A percentile compares a stretch with the other conserved stretches of the same genome.
Conservation (phyloP, 1,140 invertebrate genomes). For the Oncopodura yosiiana region DNA sequence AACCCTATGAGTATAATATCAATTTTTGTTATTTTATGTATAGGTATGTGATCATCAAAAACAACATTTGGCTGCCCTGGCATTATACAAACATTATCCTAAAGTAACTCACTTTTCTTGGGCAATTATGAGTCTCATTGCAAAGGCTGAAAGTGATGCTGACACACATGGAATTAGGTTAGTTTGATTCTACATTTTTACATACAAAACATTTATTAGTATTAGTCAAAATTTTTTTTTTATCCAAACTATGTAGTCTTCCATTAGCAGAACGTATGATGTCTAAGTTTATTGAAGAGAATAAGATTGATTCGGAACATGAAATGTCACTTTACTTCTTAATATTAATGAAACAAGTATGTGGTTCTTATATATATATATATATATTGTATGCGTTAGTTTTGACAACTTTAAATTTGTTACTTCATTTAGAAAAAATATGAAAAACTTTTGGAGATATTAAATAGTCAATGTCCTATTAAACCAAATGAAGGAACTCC, state of each 20-base stretch:
- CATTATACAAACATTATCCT: constrained; percentile 76
- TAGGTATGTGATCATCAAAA: constrained; percentile 62
- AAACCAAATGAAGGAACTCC: too few species aligned
- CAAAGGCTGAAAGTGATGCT: constrained; percentile 38
- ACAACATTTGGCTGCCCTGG: constrained; percentile 79
- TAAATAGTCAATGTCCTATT: too few species aligned
- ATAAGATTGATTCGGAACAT: constrained; percentile 84
- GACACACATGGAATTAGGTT: constrained; percentile 23
- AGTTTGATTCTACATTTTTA: constrained; percentile 3
- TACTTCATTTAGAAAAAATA: constrained; percentile 53
- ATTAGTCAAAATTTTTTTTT: constrained; percentile 38
- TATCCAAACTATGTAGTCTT: constrained; percentile 50
- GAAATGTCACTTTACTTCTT: constrained; percentile 85
- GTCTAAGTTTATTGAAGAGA: constrained; percentile 76
- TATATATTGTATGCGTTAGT: neutral
- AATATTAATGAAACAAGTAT: constrained; percentile 65
- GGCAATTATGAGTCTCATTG: constrained; percentile 93
- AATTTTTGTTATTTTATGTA: constrained; percentile 1
- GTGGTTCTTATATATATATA: neutral
- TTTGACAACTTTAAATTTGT: constrained; percentile 8
- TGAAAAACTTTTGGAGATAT: constrained; percentile 65
- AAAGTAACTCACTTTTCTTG: constrained; percentile 98
- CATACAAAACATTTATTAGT: constrained; percentile 40
- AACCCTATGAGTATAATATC: neutral
- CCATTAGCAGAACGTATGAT: constrained; percentile 70